A percentile compares a stretch with the other conserved stretches of the same genome.
Conservation (phyloP, 2,797 vertebrate species). For the Mareca strepera region DNA sequence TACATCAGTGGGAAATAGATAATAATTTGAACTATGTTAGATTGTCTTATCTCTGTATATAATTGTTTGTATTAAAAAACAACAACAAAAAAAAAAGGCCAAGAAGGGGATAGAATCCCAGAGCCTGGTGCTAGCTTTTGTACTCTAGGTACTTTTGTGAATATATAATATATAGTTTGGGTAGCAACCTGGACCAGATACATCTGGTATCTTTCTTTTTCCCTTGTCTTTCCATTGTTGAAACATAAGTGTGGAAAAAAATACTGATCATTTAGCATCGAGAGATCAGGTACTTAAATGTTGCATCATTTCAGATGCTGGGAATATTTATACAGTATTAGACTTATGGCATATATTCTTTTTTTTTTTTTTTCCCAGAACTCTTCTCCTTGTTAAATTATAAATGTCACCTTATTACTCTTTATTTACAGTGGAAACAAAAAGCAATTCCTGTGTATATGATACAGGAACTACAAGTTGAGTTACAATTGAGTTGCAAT, state of each 20-base stretch:
- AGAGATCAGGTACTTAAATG: background rate
- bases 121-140: background rate
- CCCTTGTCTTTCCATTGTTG: background rate
- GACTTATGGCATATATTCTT: background rate
- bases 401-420: background rate
- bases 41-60: background rate
- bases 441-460: background rate
- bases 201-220: background rate
- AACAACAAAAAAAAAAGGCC: too few relatives aligned
- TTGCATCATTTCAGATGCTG: background rate
- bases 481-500: background rate
- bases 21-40: background rate
- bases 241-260: background rate
- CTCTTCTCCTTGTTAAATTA: background rate
- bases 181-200: fast-evolving
- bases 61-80: background rate
- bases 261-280: background rate
- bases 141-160: background rate
- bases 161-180: background rate
- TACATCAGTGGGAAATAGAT: background rate
- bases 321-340: background rate
- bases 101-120: background rate
- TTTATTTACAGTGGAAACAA: constrained; percentile 4
- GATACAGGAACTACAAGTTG: background rate
- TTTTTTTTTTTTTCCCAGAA: background rate